A percentile compares a stretch with the other conserved stretches of the same genome.
These are phyloP conservation scores for Tragelaphus imberbis DNA, from an alignment of 2,113 vertebrate species.

Conservation along the genomic window DNA sequence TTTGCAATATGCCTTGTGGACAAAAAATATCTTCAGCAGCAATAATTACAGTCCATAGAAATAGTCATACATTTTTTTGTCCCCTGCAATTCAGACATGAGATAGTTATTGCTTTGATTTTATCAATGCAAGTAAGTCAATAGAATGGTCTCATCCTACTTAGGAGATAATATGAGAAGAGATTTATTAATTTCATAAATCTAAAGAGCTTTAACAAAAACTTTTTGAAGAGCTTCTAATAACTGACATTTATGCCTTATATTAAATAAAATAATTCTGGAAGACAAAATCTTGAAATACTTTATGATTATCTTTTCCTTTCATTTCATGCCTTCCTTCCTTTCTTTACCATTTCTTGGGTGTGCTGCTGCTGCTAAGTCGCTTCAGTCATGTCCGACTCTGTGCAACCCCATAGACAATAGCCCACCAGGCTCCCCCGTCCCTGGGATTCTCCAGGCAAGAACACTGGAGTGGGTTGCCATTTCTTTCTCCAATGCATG, in stretches of 20 bases:
- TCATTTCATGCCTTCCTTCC: not conserved
- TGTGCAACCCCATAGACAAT: too few relatives aligned
- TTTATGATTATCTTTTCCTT: not conserved
- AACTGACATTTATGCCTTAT: not conserved
- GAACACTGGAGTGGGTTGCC: too few relatives aligned
- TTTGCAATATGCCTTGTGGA: not conserved
- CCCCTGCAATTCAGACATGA: not conserved
- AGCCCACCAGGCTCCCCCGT: too few relatives aligned
- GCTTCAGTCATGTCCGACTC: too few relatives aligned
- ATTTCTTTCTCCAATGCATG: too few relatives aligned
- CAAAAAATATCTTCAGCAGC: not conserved
- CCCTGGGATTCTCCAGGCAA: too few relatives aligned
- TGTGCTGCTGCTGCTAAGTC: too few relatives aligned
- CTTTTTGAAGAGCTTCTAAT: slow-evolving; percentile 6
- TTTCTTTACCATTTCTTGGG: not conserved
- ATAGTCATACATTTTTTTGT: not conserved
- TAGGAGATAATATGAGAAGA: not conserved
- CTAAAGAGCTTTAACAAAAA: not conserved
- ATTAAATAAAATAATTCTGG: not conserved
- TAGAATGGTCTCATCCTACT: not conserved
- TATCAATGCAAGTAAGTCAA: not conserved
- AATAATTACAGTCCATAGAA: not conserved
- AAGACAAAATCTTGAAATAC: not conserved
- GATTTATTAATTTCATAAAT: not conserved
- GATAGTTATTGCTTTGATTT: not conserved